Evolutionary conservation across 1,140 invertebrate species (phyloP).

Genomic region (Drosophila auraria): DNA sequence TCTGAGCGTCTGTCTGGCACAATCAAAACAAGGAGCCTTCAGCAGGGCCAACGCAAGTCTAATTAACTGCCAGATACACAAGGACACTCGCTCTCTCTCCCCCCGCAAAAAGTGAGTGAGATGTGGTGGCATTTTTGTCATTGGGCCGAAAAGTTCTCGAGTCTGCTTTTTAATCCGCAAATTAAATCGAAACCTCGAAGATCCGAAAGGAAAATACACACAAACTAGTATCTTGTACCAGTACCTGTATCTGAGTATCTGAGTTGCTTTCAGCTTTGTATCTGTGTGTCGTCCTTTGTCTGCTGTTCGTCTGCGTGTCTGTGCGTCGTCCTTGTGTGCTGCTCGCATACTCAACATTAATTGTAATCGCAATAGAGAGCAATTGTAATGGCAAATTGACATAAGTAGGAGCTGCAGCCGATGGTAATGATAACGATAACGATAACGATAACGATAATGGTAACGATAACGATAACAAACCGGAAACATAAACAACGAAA

Average conservation of each 20-base stretch:
- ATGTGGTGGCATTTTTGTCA: conserved; percentile 1
- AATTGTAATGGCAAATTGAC: conserved; percentile 64
- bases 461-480: conserved; percentile 38
- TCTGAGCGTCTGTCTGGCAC: conserved; percentile 55
- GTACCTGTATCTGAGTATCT: background rate
- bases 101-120: background rate
- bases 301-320: background rate
- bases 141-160: background rate
- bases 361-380: conserved; percentile 41
- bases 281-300: background rate
- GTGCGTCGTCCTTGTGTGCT: conserved; percentile 8
- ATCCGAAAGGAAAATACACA: conserved; percentile 7
- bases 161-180: conserved; percentile 31
- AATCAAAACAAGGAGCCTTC: conserved; percentile 52
- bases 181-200: conserved; percentile 34
- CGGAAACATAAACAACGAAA: conserved; percentile 21
- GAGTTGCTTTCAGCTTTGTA: background rate
- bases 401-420: conserved; percentile 37
- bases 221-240: conserved; percentile 5
- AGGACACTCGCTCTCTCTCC: conserved; percentile 20
- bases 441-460: conserved; percentile 36
- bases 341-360: conserved; percentile 44
- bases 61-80: conserved; percentile 54
- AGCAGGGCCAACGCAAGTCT: conserved; percentile 40
- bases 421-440: conserved; percentile 44